These are phyloP conservation scores for Bactericera cockerelli DNA, from an alignment of 1,140 invertebrate genomes.

Conservation along the genomic window DNA sequence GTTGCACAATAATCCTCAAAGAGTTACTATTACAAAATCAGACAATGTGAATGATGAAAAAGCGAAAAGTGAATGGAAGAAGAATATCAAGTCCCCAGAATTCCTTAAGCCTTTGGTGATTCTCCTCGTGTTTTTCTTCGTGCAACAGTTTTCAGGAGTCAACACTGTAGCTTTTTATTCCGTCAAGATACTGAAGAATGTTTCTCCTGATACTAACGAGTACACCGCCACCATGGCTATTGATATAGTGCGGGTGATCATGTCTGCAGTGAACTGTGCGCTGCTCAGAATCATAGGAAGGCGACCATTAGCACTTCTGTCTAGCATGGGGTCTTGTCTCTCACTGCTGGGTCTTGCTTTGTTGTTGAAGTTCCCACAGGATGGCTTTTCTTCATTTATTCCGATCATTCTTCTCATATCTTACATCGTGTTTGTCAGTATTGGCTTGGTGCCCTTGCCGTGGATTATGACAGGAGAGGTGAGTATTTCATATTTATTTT, in stretches of 20 bases:
- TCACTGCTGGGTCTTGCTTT: slow-evolving; percentile 34
- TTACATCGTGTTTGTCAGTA: slow-evolving; percentile 38
- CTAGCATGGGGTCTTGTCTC: slow-evolving; percentile 36
- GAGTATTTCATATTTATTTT: neutral
- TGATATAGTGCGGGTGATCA: slow-evolving; percentile 46
- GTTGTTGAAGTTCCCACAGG: slow-evolving; percentile 18
- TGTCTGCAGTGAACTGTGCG: slow-evolving; percentile 38
- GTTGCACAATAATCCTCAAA: slow-evolving; percentile 31
- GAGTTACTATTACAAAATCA: slow-evolving; percentile 7
- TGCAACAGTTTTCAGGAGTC: slow-evolving; percentile 43
- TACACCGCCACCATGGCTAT: slow-evolving; percentile 45
- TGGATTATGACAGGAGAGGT: slow-evolving; percentile 50
- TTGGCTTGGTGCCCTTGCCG: slow-evolving; percentile 45
- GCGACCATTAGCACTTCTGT: slow-evolving; percentile 37
- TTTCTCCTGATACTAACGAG: slow-evolving; percentile 35
- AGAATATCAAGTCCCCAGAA: slow-evolving; percentile 20
- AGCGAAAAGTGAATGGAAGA: neutral
- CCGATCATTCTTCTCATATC: slow-evolving; percentile 34
- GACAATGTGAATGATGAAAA: neutral
- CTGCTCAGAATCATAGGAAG: slow-evolving; percentile 40
- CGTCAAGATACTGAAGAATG: slow-evolving; percentile 35
- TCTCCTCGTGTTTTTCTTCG: slow-evolving; percentile 40
- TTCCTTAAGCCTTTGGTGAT: slow-evolving; percentile 42
- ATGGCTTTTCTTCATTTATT: slow-evolving; percentile 29
- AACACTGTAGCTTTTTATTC: slow-evolving; percentile 59